phyloP scores from a whole-genome alignment of 2,888 invertebrate genomes.

The Thecophora atra region DNA sequence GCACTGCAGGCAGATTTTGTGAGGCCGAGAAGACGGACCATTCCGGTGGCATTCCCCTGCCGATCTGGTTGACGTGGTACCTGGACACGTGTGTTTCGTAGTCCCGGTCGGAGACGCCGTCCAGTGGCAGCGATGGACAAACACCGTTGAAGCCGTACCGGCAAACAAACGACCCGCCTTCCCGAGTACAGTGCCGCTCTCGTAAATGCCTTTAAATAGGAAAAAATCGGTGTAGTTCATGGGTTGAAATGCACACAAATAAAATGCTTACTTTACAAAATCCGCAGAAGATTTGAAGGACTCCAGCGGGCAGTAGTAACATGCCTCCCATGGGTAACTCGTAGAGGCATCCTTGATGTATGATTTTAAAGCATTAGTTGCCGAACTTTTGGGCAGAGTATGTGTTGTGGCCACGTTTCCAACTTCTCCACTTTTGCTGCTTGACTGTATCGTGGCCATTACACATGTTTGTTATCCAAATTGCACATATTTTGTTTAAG shows the following conservation, averaged over 20 bases:
- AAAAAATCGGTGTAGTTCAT: not conserved
- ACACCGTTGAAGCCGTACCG: slow-evolving; percentile 89
- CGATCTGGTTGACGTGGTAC: slow-evolving; percentile 68
- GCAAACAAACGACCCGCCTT: slow-evolving; percentile 87
- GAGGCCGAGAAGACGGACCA: slow-evolving; percentile 80
- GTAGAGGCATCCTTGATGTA: slow-evolving; percentile 43
- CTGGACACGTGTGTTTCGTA: slow-evolving; percentile 86
- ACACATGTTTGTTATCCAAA: slow-evolving; percentile 48
- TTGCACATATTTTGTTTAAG: not conserved
- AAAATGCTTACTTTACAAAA: slow-evolving; percentile 70
- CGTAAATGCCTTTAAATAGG: slow-evolving; percentile 76
- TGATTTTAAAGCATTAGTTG: slow-evolving; percentile 23
- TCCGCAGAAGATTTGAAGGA: slow-evolving; percentile 70
- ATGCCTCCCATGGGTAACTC: slow-evolving; percentile 69
- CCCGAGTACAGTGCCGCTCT: slow-evolving; percentile 81
- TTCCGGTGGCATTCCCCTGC: slow-evolving; percentile 66
- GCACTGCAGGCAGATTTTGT: slow-evolving; percentile 93
- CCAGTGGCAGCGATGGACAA: slow-evolving; percentile 86
- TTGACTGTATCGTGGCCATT: slow-evolving; percentile 53
- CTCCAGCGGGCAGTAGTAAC: slow-evolving; percentile 72
- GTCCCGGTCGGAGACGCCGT: slow-evolving; percentile 87
- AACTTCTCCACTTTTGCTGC: slow-evolving; percentile 34
- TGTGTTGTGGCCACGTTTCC: not conserved
- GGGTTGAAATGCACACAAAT: not conserved
- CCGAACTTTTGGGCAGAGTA: not conserved